Conservation (phyloP, 2,797 vertebrate genomes). For the Prionace glauca region DNA sequence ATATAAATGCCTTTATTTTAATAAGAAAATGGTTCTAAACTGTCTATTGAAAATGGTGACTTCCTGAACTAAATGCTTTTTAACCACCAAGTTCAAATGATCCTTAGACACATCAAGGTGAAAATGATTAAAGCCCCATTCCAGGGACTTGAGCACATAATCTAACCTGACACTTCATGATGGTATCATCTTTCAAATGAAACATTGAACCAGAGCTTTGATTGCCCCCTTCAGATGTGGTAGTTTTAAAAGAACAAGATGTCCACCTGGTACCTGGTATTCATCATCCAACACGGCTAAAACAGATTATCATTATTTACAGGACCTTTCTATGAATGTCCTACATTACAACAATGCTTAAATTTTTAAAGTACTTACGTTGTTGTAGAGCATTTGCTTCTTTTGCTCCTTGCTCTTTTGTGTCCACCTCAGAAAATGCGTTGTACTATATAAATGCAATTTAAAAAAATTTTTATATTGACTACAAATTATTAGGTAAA, state of each 20-base stretch:
- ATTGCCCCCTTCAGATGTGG: not conserved
- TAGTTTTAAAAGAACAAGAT: not conserved
- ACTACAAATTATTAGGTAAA: not conserved
- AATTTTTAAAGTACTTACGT: not conserved
- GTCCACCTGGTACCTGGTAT: not conserved
- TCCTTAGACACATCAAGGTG: not conserved
- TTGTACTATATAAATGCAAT: not conserved
- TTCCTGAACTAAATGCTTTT: constrained; percentile 44
- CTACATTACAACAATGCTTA: not conserved
- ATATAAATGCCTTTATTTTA: constrained; percentile 16
- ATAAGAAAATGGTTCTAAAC: not conserved
- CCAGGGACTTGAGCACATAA: not conserved
- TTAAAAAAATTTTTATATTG: not conserved
- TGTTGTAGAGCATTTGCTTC: too few relatives aligned
- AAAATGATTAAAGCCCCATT: too few relatives aligned
- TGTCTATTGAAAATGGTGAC: not conserved
- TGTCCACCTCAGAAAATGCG: not conserved
- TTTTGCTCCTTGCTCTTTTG: not conserved
- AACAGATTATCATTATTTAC: not conserved
- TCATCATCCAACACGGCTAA: not conserved
- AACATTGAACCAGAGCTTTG: not conserved
- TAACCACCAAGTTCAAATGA: constrained; percentile 42
- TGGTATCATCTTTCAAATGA: not conserved
- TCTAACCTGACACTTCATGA: not conserved
- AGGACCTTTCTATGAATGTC: not conserved